Base-by-base conservation (phyloP, 2,888 invertebrate species). In the Acanthoscelides obtectus region DNA sequence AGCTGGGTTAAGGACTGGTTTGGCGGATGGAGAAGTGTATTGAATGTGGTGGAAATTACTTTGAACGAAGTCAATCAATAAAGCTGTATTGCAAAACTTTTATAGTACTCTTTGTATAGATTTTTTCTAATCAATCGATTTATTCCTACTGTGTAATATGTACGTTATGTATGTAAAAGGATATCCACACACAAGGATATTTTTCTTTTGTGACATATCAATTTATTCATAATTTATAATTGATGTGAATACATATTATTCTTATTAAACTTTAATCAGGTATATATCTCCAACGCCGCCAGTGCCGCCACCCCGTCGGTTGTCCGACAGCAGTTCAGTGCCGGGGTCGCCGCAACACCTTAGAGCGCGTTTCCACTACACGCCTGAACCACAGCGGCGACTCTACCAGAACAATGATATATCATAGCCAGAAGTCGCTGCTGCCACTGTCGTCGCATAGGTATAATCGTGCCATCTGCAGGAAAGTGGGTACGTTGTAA, bases 271-370 rank as follows among this genome's bases (percentile, higher is more conserved):
- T 20, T 70, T 45, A 25, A 78, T 19, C 76, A 90, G 89, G 84
- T 89, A 90, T 79, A 85, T 89, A 67, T 89, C 89, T 66, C 89
- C 90, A 63, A 88, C 89, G 71, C 90, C 90, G 67, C 90, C 90
- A 22, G 86, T 89, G 74, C 90, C 90, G 63, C 90, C 90, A 2
- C 90, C 90, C 6, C 84, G 92, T 72, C 87, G 91, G 73, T 86
- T 91, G 22, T 91, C 91, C 1, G 92, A 92, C 83, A 91, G 91
- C 81, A 88, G 83, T 77, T 90, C 90, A 27, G 91, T 92, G 71
- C 92, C 92, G 22, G 91, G 91, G 67, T 92, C 91, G 70, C 92
- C 92, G 20, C 91, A 89, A 77, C 90, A 91, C 80, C 86, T 91
- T 72, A 87, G 90, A 75, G 88, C 91, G 20, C 88, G 90, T 75